Base-by-base conservation (phyloP, 1,140 invertebrate species). In the Macrocentrus cingulum region DNA sequence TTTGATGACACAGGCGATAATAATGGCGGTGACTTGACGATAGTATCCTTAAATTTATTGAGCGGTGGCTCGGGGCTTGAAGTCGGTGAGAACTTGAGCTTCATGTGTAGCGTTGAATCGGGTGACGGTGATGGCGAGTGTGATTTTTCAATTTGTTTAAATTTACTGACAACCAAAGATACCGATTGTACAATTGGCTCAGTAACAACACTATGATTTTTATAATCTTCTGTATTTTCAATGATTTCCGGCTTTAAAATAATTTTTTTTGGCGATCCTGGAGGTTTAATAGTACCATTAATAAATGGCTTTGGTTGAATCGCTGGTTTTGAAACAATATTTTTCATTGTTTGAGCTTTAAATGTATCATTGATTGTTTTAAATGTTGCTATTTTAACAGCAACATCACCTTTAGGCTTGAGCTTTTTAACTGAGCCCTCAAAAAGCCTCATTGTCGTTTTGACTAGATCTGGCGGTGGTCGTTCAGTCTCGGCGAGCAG, bases 401-500 rank as follows among this genome's bases (percentile, higher is more conserved):
- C 85, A 0, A 87, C 86, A 11, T 86, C 85, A 13, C 85, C 85
- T 8, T 83, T 85, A 4, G 81, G 80, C 25, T 82, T 83, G 50
- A 72, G 62, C 65, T 67, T 77, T 63, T 69, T 81, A n/a, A 86
- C 82, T 3, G 85, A 81, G 22, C 84, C 83, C 72, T 95, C 92
- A 75, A 95, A 95, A 66, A 92, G 88, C 65, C 88, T 85, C 60
- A 92, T 84, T 1, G 89, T 88, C 41, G 91, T 89, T 67, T 91
- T 91, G 34, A 94, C 91, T 42, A 92, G 84, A 82, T 94, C 91
- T 1, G 88, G 87, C 1, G 91, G 90, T 1, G 92, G 92, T 15
- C 92, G 82, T 62, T 94, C 91, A 0, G 86, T 87, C 37, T 91
- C 89, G 56, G 86, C 86, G 52, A 91, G 81, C n/a, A 91, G 76